Conservation (phyloP, 2,888 invertebrate genomes). For the Erpobdella octoculata region DNA sequence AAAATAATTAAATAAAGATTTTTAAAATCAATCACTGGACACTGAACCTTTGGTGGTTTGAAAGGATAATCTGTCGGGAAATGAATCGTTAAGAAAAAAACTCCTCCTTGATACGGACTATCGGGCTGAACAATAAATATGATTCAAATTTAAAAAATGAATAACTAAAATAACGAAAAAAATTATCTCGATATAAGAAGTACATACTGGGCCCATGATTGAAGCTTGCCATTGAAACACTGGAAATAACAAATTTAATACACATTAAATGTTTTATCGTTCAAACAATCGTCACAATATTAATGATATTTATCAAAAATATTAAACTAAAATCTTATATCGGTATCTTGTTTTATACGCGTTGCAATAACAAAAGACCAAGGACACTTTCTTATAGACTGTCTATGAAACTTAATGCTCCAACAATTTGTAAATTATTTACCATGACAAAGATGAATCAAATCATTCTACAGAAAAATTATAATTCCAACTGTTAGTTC, state of each 20-base stretch:
- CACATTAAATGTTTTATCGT: too few species aligned
- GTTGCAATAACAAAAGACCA: not conserved
- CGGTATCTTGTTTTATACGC: too few species aligned
- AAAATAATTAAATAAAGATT: not conserved
- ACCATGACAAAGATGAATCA: too few species aligned
- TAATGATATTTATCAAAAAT: too few species aligned
- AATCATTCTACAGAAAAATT: too few species aligned
- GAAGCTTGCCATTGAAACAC: slow-evolving; percentile 99
- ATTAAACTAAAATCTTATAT: too few species aligned
- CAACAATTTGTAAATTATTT: too few species aligned
- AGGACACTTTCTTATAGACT: not conserved
- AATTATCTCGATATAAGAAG: not conserved
- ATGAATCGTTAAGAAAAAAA: slow-evolving; percentile 99
- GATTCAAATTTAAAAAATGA: not conserved
- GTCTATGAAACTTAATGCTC: not conserved
- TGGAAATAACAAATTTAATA: slow-evolving; percentile 55
- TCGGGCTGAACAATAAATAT: slow-evolving; percentile 67
- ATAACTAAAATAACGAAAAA: not conserved
- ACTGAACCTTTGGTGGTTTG: slow-evolving; percentile 84
- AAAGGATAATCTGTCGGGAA: slow-evolving; percentile 99
- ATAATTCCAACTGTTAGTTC: too few species aligned
- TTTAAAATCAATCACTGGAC: not conserved
- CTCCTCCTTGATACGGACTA: slow-evolving; percentile 99
- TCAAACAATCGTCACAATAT: too few species aligned
- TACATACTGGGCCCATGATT: slow-evolving; percentile 87